Base-by-base conservation (phyloP, 2,888 invertebrate genomes). In the Chrysolina haemoptera region DNA sequence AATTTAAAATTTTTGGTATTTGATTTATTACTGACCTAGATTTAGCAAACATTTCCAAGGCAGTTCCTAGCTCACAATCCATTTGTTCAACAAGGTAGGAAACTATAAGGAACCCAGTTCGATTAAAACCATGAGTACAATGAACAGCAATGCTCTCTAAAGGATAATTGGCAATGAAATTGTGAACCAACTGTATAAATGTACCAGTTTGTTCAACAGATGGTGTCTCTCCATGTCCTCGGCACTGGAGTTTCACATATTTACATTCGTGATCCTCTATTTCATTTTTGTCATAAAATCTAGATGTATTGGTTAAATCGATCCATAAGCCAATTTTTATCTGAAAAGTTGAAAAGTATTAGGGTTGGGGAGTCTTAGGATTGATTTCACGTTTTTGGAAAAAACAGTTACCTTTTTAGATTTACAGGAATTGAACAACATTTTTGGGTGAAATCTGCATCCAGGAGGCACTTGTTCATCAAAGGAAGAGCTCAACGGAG, bases 51-150 rank as follows among this genome's bases (percentile, higher is more conserved):
- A 92, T 92, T 50, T 89, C 90, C 8, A 98, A 86, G 0, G 97
- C 98, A 2, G 95, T 94, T 79, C 96, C 96, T 0, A 98, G 91
- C 83, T 94, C 94, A 88, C 93, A 96, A 81, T 95, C 95, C 84
- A 94, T 89, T 76, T 92, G 92, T 84, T 96, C 94, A 5, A 98
- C 95, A 87, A 99, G 91, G 87, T 95, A 99, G 0, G 97, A 94
- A 35, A 94, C 93, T 67, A 99, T 94, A 8, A 99, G 90, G 85
- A 99, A 99, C 0, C 99, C 99, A 9, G 98, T 98, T 81, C 99
- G 91, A 87, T 99, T 99, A 88, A 99, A 99, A 0, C 99, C 99
- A 88, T 99, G 99, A 0, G 99, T 98, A 85, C 98, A 98, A 86
- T 98, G 98, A 9, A 98, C 94, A 9, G 93, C 95, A 79, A 96